Base-by-base conservation (phyloP, 2,888 invertebrate genomes). In the Drosophila nr. perissopoda region DNA sequence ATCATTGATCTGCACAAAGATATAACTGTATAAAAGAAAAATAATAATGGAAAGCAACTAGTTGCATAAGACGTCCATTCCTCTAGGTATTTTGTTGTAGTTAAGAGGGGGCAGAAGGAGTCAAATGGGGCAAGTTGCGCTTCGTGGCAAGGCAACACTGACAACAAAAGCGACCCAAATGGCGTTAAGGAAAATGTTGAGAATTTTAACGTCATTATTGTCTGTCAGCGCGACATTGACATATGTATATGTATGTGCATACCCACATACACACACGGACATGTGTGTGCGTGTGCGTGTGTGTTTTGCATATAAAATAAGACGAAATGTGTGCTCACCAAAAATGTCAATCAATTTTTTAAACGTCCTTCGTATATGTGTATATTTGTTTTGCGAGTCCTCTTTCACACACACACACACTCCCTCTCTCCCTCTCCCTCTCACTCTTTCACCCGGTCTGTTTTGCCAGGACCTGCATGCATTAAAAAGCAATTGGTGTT, bases 141-240 rank as follows among this genome's bases (percentile, higher is more conserved):
- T 59, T 60, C 25, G 31, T 42, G 38, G 34, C 3, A 48, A 56
- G 61, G 46, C 61, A 64, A 42, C 53, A 58, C 59, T 40, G 46
- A 56, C 66, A 76, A 67, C 66, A 62, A 74, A 68, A 31, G 52
- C 65, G 61, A 71, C 80, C 74, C 75, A 82, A 81, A 78, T 72
- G 61, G 65, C 76, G 72, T 58, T 65, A 65, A 38, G 75, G 56
- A 83, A 88, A 90, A 91, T 88, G 88, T 72, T 83, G 76, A 80
- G 79, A 85, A 86, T 82, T 90, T 90, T 90, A 91, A 90, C 87
- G 87, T 85, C 89, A 90, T 91, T 91, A 91, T 91, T 89, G 88
- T 90, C 89, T 91, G 91, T 86, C 91, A 83, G 83, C 79, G 88
- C 83, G 79, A 88, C 91, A 83, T 88, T 90, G 91, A 90, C 90